Evolutionary conservation across 2,113 vertebrate genomes (phyloP).

Genomic region (Reinhardtius hippoglossoides): DNA sequence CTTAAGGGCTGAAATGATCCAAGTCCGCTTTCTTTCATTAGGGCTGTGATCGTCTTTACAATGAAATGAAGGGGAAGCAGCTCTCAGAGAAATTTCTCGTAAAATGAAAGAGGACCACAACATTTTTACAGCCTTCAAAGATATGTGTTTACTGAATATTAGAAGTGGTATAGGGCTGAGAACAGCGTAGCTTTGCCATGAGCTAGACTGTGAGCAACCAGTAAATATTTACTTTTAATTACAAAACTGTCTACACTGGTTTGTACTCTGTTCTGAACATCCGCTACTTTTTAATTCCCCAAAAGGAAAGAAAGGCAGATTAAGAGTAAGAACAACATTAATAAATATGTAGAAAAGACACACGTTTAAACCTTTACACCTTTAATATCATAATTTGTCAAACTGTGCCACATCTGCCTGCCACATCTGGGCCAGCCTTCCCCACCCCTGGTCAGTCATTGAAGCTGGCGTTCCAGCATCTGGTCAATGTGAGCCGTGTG

Average conservation of each 20-base stretch:
- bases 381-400: background rate
- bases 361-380: background rate
- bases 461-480: background rate
- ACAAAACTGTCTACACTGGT: too few species aligned
- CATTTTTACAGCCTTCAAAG: background rate
- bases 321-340: too few species aligned
- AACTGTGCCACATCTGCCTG: background rate
- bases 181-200: too few species aligned
- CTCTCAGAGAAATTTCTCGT: background rate
- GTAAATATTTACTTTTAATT: too few species aligned
- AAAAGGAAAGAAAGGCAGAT: too few species aligned
- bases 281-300: too few species aligned
- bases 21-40: conserved; percentile 1
- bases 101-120: too few species aligned
- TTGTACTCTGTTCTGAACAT: too few species aligned
- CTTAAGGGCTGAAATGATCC: conserved; percentile 6
- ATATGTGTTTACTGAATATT: background rate
- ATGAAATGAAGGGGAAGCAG: background rate
- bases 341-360: background rate
- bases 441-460: background rate
- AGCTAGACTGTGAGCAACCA: too few species aligned
- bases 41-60: background rate
- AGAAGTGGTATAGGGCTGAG: background rate
- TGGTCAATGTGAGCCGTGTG: background rate
- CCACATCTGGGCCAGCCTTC: background rate